Evolutionary conservation across 1,140 invertebrate genomes (phyloP).

Genomic region (Neodiprion lecontei): DNA sequence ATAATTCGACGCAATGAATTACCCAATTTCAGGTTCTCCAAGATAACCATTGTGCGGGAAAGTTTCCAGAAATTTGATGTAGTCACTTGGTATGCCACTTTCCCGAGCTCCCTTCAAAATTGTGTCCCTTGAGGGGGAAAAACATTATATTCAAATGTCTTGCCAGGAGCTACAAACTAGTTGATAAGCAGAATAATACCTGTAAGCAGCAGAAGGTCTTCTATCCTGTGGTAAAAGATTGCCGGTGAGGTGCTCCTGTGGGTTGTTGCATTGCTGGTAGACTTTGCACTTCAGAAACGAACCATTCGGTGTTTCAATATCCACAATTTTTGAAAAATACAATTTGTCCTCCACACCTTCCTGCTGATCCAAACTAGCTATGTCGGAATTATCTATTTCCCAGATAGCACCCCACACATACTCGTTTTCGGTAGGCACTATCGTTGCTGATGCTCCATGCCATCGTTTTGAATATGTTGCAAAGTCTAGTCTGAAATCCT

Average conservation of each 20-base stretch:
- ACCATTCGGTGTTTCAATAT: conserved; percentile 64
- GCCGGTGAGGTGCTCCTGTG: conserved; percentile 48
- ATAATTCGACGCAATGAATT: conserved; percentile 10
- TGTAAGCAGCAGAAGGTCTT: conserved; percentile 75
- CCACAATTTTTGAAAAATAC: conserved; percentile 71
- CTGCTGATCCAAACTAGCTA: conserved; percentile 73
- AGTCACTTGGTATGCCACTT: conserved; percentile 71
- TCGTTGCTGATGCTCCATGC: conserved; percentile 78
- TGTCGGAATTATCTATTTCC: conserved; percentile 72
- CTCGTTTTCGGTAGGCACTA: conserved; percentile 66
- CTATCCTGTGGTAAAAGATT: conserved; percentile 62
- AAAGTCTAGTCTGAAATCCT: conserved; percentile 79
- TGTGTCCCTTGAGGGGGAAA: conserved; percentile 46
- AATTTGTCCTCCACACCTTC: conserved; percentile 75
- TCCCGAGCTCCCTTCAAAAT: conserved; percentile 74
- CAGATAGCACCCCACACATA: conserved; percentile 83
- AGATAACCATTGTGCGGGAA: conserved; percentile 74
- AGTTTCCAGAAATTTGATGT: conserved; percentile 67
- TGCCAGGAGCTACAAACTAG: conserved; percentile 27
- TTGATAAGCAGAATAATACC: conserved; percentile 30
- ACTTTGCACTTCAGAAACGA: conserved; percentile 66
- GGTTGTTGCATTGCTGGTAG: conserved; percentile 69
- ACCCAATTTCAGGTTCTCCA: conserved; percentile 53
- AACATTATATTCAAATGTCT: conserved; percentile 10
- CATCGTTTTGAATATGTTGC: conserved; percentile 71